Percentiles rank a stretch among this genome's conserved stretches.
phyloP scores from a whole-genome alignment of 2,797 vertebrate species.

The Acrocephalus scirpaceus region DNA sequence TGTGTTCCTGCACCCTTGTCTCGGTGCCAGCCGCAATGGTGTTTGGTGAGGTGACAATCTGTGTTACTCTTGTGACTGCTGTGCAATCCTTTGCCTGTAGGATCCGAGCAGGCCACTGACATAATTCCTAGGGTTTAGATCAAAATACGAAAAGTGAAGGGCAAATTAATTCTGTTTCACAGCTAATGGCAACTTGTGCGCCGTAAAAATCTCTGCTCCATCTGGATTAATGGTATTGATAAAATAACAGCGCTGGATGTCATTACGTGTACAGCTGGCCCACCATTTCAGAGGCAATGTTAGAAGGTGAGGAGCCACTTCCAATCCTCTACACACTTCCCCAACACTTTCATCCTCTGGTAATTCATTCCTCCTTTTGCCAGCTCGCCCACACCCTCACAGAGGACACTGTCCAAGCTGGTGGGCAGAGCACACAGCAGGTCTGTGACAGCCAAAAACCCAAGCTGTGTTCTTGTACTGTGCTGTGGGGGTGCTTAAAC shows the following conservation, averaged over 20 bases:
- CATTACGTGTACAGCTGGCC: accelerated
- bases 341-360: too few relatives aligned
- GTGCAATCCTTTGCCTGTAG: accelerated
- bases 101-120: background rate
- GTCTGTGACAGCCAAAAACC: background rate
- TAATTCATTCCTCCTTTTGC: too few relatives aligned
- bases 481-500: background rate
- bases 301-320: background rate
- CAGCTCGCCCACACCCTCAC: accelerated
- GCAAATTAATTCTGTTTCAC: background rate
- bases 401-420: background rate
- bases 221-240: too few relatives aligned
- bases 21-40: too few relatives aligned
- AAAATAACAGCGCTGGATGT: accelerated
- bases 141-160: accelerated
- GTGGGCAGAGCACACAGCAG: background rate
- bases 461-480: background rate
- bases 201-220: accelerated
- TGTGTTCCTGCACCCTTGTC: background rate
- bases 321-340: background rate
- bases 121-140: background rate
- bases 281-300: accelerated
- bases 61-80: accelerated
- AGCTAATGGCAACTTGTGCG: background rate
- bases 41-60: accelerated